phyloP scores from a whole-genome alignment of 2,888 invertebrate species.

The Agrotis clavis region DNA sequence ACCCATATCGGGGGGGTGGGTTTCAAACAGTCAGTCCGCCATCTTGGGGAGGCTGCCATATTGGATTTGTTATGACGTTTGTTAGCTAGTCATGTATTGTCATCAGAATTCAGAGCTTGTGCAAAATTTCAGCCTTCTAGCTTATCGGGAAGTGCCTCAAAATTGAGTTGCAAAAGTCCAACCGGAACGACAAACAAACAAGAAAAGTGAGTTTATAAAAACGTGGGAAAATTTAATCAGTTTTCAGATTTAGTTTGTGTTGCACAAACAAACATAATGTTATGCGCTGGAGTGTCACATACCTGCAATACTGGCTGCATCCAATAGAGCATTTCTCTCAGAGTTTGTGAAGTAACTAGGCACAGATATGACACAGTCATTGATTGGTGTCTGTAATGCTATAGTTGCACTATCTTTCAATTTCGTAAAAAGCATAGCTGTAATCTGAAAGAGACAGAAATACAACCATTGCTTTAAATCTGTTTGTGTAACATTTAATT shows the following conservation, averaged over 20 bases:
- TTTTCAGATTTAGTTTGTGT: slow-evolving; percentile 4
- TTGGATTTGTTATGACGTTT: no score
- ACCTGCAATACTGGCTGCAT: slow-evolving; percentile 98
- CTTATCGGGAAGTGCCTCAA: no score
- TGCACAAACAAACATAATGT: slow-evolving; percentile 1
- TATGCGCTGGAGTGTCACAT: slow-evolving; percentile 36
- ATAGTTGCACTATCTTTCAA: slow-evolving; percentile 97
- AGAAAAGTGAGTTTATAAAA: no score
- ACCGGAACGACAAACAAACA: no score
- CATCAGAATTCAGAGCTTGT: no score
- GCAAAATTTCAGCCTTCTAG: no score
- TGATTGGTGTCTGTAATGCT: slow-evolving; percentile 97
- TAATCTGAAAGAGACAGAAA: slow-evolving; percentile 88
- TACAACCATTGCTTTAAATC: slow-evolving; percentile 8
- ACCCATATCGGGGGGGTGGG: no score
- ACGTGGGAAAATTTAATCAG: no score
- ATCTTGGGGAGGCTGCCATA: no score
- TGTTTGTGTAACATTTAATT: background rate
- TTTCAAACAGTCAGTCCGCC: no score
- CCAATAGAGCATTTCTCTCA: slow-evolving; percentile 97
- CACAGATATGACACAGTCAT: slow-evolving; percentile 98
- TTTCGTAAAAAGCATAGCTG: slow-evolving; percentile 99
- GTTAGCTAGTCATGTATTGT: no score
- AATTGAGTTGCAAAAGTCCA: no score
- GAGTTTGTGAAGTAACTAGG: slow-evolving; percentile 99